Evolutionary conservation across 2,113 vertebrate genomes (phyloP).

Genomic region (Rhabdomys dilectus): DNA sequence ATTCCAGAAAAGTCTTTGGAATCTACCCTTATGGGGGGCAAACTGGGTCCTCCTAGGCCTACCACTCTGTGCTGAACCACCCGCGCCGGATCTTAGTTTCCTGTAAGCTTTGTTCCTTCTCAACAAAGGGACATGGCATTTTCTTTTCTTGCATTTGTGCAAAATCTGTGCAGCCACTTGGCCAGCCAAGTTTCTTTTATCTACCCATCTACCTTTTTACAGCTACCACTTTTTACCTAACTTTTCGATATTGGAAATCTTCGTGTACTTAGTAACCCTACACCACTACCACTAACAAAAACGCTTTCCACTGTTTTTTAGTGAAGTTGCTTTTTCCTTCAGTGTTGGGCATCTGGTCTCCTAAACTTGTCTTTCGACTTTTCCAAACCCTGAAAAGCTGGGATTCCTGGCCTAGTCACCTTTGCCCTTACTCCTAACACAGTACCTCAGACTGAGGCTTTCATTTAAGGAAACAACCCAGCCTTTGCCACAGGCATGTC

Average conservation of each 20-base stretch:
- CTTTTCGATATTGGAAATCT: neutral
- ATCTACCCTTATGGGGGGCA: neutral
- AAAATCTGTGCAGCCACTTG: neutral
- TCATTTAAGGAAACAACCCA: neutral
- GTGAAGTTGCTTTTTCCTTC: neutral
- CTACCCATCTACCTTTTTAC: neutral
- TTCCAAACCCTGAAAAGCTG: neutral
- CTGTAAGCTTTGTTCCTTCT: conserved; percentile 50
- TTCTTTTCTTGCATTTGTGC: conserved; percentile 33
- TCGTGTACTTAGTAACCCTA: neutral
- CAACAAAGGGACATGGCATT: conserved; percentile 50
- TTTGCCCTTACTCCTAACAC: neutral
- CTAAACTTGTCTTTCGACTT: neutral
- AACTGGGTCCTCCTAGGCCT: neutral
- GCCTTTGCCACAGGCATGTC: neutral
- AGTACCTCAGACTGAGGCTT: neutral
- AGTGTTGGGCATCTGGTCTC: neutral
- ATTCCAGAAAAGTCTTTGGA: neutral
- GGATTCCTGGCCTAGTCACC: neutral
- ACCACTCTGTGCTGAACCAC: neutral
- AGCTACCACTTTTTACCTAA: neutral
- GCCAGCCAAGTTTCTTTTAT: neutral
- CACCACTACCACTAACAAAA: neutral
- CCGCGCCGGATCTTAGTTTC: neutral
- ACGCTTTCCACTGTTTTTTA: neutral